Percentiles rank a stretch among this genome's conserved stretches.
These are phyloP conservation scores for Pongo pygmaeus DNA, from an alignment of 2,113 vertebrate species.

Conservation along the genomic window DNA sequence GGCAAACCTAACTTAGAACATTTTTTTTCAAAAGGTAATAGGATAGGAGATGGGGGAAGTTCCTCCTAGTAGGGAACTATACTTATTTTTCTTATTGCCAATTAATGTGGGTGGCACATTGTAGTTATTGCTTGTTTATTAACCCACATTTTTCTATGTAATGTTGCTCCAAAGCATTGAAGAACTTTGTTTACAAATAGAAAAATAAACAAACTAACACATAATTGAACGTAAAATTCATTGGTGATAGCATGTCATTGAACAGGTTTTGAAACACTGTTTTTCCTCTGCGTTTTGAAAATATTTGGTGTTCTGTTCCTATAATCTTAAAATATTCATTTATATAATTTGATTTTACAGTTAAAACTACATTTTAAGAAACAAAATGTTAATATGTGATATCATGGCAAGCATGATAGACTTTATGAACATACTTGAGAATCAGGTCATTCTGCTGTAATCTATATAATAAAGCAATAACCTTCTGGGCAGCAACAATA, in stretches of 20 bases:
- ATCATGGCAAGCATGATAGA: not conserved
- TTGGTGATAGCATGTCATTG: not conserved
- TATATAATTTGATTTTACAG: not conserved
- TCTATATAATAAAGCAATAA: not conserved
- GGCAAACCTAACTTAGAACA: not conserved
- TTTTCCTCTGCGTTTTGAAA: conserved; percentile 29
- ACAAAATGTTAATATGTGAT: not conserved
- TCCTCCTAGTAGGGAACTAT: not conserved
- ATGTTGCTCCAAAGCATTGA: not conserved
- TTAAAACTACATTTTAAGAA: not conserved
- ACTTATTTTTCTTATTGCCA: not conserved
- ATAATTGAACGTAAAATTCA: not conserved
- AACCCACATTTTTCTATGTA: not conserved
- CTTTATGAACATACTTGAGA: not conserved
- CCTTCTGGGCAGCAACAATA: not conserved
- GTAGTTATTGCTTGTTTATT: not conserved
- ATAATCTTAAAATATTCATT: not conserved
- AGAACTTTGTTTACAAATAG: not conserved
- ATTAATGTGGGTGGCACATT: not conserved
- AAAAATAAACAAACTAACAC: not conserved
- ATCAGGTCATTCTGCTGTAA: not conserved
- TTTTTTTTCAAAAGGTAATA: not conserved
- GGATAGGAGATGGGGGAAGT: not conserved
- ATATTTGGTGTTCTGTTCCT: not conserved
- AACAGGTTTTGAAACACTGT: not conserved